Conservation (phyloP, 2,113 vertebrate genomes). For the human region DNA sequence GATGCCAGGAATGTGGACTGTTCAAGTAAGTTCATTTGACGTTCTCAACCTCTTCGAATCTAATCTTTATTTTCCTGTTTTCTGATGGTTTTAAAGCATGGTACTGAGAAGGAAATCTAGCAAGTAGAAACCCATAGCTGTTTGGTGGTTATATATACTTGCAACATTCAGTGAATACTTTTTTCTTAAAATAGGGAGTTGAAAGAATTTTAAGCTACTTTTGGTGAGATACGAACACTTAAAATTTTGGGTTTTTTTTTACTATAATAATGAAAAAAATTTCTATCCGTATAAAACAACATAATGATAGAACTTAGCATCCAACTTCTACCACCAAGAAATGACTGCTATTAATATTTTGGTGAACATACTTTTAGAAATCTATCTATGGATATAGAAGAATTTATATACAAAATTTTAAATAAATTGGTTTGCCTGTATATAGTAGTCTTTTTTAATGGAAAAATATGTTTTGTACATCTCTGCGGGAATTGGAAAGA, state of each 20-base stretch:
- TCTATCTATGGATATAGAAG: not conserved
- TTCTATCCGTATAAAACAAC: not conserved
- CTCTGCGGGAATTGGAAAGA: not conserved
- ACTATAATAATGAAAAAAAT: not conserved
- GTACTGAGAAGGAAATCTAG: not conserved
- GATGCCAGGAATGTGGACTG: not conserved
- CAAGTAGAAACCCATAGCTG: not conserved
- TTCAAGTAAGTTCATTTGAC: not conserved
- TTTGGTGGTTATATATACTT: not conserved
- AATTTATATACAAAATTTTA: not conserved
- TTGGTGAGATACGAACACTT: not conserved
- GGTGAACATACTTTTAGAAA: not conserved
- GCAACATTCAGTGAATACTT: not conserved
- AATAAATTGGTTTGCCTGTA: not conserved
- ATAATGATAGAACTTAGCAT: not conserved
- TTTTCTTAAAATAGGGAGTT: constrained; percentile 19
- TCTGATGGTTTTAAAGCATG: not conserved
- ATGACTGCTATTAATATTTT: not conserved
- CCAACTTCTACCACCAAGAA: not conserved
- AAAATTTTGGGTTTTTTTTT: not conserved
- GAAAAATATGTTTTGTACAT: not conserved
- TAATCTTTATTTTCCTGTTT: not conserved
- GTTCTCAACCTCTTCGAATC: not conserved
- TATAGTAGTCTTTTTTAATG: not conserved
- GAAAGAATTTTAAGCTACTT: constrained; percentile 6